Conservation (phyloP, 2,113 vertebrate genomes). For the Sylvia atricapilla region DNA sequence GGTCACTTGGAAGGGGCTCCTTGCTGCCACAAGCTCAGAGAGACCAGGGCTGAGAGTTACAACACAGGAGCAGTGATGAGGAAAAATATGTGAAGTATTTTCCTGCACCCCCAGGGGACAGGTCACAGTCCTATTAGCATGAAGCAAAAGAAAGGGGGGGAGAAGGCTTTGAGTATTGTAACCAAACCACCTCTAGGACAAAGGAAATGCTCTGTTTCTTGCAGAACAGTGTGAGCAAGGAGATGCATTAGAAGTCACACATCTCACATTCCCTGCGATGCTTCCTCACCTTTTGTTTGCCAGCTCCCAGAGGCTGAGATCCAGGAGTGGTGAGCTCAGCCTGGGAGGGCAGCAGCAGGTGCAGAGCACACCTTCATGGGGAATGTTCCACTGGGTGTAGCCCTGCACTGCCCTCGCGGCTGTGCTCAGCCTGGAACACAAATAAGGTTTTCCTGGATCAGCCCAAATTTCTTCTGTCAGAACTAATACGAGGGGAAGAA, state of each 20-base stretch:
- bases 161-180: not conserved
- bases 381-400: not conserved
- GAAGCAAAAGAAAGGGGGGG: not conserved
- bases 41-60: not conserved
- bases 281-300: not conserved
- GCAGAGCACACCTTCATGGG: not conserved
- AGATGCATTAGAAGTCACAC: not conserved
- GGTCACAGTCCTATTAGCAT: not conserved
- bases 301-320: not conserved
- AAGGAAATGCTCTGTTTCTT: not conserved
- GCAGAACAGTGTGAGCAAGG: not conserved
- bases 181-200: not conserved
- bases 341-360: not conserved
- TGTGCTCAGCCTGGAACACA: not conserved
- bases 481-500: not conserved
- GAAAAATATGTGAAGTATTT: slow-evolving; percentile 46
- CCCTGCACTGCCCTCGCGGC: rapidly evolving
- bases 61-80: not conserved
- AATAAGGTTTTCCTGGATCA: not conserved
- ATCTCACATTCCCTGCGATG: not conserved
- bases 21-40: not conserved
- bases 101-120: slow-evolving; percentile 2
- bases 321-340: not conserved
- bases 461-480: not conserved
- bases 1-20: not conserved